Evolutionary conservation across 2,888 invertebrate genomes (phyloP), one percentile per base, ranked within the genome.

Genomic region (Trichogramma evanescens): DNA sequence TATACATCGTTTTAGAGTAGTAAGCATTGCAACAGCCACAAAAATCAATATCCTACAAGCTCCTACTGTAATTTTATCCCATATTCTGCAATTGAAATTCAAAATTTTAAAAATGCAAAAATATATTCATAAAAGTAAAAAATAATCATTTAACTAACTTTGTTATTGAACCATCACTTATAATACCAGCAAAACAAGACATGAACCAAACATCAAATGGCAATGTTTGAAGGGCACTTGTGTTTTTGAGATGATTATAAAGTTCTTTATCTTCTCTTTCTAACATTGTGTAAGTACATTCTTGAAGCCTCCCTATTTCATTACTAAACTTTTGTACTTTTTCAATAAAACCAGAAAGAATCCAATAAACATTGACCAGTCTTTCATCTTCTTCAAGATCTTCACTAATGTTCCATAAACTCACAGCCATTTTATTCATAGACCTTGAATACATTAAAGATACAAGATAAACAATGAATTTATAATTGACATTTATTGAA

Each of bases 41-140:
- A 87, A 93, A 0, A 89, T 84, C 51, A 94, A 81, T 69, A 93
- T 89, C 79, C 89, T 89, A 46, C 86, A 87, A 0, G 92, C 92
- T 4, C 93, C 93, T 48, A 90, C 91, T 72, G 90, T 87, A 43
- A 94, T 80, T 79, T 93, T 93, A 75, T 94, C 93, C 91, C 93
- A 93, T 65, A 94, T 88, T 74, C 92, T 92, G 68, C 70, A 82
- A 58, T 51, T 39, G 49, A 56, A 50, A 48, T 54, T 9, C 50
- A 59, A 10, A 7, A 49, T 45, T 57, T 59, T 44, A 4, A 45
- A 50, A 39, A 42, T 49, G 3, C 26, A 1, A 49, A 54, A n/a
- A 43, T 40, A 41, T 8, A n/a, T 52, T 58, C 10, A n/a, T 57
- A 39, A 7, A 53, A 53, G 50, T 13, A 56, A 55, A 56, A 57